Base-by-base conservation (phyloP, 2,797 vertebrate genomes). In the Catamblyrhynchus diadema region DNA sequence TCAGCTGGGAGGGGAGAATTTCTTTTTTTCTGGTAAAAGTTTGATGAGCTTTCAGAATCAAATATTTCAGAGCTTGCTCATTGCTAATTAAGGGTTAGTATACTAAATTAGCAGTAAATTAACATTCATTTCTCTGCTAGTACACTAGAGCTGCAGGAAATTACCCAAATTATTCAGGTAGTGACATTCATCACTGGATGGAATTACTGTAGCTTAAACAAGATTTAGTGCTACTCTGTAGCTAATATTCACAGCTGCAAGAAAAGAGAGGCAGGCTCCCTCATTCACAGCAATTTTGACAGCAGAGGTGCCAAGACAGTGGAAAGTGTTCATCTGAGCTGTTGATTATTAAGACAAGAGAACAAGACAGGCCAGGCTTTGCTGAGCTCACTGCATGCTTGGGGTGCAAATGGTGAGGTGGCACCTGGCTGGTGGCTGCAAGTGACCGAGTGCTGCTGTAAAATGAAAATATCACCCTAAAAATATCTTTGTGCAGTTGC, bases 71-170 rank as follows among this genome's bases (percentile, higher is more conserved):
- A 95, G 79, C 88, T 94, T 92, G 70, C 37, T 95, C 69, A 3
- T 94, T 96, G 84, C 94, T 97, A 97, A 98, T 98, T 97, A 97
- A 96, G 82, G 95, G 95, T 97, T 95, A 97, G 95, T 94, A 93
- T 93, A 96, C 79, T 97, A 97, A 97, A 97, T 97, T 98, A 98
- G 85, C 93, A 95, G 96, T 96, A 97, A 98, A 98, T 98, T 98
- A 97, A 96, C 91, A 92, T 95, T 95, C 77, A 95, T 97, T 98
- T 97, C 93, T 97, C 87, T 93, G 90, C 92, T 95, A 95, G 94
- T 95, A 95, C 64, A 97, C 72, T 95, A 94, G 57, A 96, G 95
- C 95, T 95, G 85, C 77, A 96, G 96, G 94, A 97, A 97, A 98
- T 98, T 97, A 94, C 95, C 92, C 92, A 97, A 97, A 98, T 98